A percentile compares a stretch with the other conserved stretches of the same genome.
Conservation (phyloP, 35 echinoderm and acorn worm species). For the Anneissia japonica region DNA sequence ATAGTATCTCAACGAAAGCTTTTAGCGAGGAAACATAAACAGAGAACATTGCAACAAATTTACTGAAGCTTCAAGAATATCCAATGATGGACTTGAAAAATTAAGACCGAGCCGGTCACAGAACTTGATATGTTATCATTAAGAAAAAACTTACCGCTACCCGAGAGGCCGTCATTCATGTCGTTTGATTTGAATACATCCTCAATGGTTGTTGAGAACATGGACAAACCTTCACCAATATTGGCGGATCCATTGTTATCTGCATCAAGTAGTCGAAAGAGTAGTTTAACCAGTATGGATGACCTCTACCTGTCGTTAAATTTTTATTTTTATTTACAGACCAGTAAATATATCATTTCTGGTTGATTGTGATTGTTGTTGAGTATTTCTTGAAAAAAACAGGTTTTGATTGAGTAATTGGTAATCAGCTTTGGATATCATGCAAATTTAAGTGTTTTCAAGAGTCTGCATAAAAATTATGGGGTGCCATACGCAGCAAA, state of each 20-base stretch:
- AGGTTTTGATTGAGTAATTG: too few relatives aligned
- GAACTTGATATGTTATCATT: not conserved
- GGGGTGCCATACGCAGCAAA: too few relatives aligned
- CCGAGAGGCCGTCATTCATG: conserved; percentile 7
- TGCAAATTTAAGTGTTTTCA: too few relatives aligned
- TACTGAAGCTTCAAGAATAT: conserved; percentile 63
- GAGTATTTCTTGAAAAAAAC: too few relatives aligned
- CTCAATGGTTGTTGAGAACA: conserved; percentile 66
- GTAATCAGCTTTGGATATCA: too few relatives aligned
- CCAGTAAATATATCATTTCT: too few relatives aligned
- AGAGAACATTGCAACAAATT: conserved; percentile 71
- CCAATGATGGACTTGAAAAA: conserved; percentile 64
- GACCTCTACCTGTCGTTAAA: conserved; percentile 48
- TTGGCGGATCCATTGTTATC: conserved; percentile 73
- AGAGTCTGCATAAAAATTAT: too few relatives aligned
- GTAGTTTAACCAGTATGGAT: conserved; percentile 87
- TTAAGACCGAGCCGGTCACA: conserved; percentile 34
- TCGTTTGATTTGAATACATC: conserved; percentile 1
- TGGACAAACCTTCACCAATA: conserved; percentile 63
- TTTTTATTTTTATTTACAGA: too few relatives aligned
- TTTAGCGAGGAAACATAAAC: conserved; percentile 83
- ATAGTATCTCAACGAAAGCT: conserved; percentile 49
- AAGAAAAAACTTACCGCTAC: not conserved
- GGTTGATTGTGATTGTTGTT: too few relatives aligned
- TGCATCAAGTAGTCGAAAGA: conserved; percentile 73